These are phyloP conservation scores for Linyphia triangularis DNA, from an alignment of 2,888 invertebrate genomes.

Conservation along the genomic window DNA sequence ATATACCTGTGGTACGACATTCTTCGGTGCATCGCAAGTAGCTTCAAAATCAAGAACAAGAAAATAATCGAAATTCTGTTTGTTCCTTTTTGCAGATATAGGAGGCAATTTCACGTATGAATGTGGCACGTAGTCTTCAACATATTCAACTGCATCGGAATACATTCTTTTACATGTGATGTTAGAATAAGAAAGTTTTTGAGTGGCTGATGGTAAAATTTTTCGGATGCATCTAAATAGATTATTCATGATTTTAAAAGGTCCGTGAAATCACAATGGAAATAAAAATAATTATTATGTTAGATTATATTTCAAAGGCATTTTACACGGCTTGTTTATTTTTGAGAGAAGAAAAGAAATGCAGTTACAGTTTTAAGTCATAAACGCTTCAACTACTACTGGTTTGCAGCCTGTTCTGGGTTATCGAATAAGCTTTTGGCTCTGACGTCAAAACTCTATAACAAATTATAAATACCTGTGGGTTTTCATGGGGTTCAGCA, in stretches of 20 bases:
- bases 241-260: neutral
- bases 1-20: slow-evolving; percentile 79
- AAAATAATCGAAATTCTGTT: slow-evolving; percentile 81
- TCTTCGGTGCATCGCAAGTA: slow-evolving; percentile 76
- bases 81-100: neutral
- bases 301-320: neutral
- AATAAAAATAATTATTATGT: neutral
- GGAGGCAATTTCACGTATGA: slow-evolving; percentile 62
- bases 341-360: neutral
- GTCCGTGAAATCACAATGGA: neutral
- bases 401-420: neutral
- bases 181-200: neutral
- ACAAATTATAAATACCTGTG: too few relatives aligned
- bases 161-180: neutral
- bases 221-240: neutral
- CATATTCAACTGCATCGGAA: neutral
- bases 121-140: neutral
- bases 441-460: too few relatives aligned
- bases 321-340: neutral
- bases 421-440: too few relatives aligned
- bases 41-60: slow-evolving; percentile 85
- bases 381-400: neutral
- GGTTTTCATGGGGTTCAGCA: too few relatives aligned
- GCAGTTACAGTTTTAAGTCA: neutral
- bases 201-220: neutral